Percentiles rank a stretch among this genome's conserved stretches.
phyloP scores from a whole-genome alignment of 2,888 invertebrate species.

The Helicoverpa assulta region DNA sequence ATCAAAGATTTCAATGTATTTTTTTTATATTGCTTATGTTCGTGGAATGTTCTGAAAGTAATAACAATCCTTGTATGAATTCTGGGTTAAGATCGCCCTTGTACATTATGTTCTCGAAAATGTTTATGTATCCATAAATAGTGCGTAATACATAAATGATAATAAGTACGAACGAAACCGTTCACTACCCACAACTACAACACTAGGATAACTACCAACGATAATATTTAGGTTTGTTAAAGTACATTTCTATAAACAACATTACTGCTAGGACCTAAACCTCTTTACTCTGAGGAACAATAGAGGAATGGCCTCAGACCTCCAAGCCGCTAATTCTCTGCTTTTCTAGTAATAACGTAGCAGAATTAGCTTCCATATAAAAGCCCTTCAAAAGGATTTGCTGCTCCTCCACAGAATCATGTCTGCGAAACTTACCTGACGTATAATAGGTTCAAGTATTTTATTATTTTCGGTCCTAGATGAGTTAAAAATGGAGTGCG shows the following conservation, averaged over 20 bases:
- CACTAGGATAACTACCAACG: too few relatives aligned
- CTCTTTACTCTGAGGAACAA: not conserved
- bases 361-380: conserved; percentile 8
- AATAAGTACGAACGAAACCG: too few relatives aligned
- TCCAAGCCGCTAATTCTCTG: not conserved
- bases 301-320: not conserved
- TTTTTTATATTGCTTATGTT: too few relatives aligned
- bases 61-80: too few relatives aligned
- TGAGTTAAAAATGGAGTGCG: conserved; percentile 15
- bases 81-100: too few relatives aligned
- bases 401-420: not conserved
- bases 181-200: too few relatives aligned
- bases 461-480: conserved; percentile 7
- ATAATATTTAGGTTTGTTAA: too few relatives aligned
- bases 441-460: conserved; percentile 27
- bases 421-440: conserved; percentile 21
- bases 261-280: conserved; percentile 1
- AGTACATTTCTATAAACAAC: not conserved
- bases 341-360: not conserved
- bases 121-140: too few relatives aligned
- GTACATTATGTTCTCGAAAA: too few relatives aligned
- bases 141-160: too few relatives aligned
- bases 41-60: too few relatives aligned
- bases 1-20: too few relatives aligned
- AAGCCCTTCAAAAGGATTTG: conserved; percentile 21